A percentile compares a stretch with the other conserved stretches of the same genome.
Evolutionary conservation across 1,140 invertebrate species (phyloP).

Genomic region (Rhizoglyphus robini): DNA sequence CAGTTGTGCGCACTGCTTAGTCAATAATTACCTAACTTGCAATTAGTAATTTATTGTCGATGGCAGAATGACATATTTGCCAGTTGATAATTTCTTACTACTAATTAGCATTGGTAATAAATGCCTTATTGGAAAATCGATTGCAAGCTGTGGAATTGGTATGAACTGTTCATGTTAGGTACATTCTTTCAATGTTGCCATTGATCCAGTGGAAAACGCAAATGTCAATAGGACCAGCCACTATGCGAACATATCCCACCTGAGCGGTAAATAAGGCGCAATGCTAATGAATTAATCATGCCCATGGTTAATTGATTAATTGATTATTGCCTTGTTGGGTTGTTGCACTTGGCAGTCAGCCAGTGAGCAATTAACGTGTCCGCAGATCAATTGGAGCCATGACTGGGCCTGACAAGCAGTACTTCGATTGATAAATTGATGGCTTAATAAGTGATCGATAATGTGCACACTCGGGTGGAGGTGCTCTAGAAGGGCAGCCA

Average conservation of each 20-base stretch:
- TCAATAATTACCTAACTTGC: conserved; percentile 8
- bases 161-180: too few relatives aligned
- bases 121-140: background rate
- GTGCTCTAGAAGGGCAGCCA: too few relatives aligned
- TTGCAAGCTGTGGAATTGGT: background rate
- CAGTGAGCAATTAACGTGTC: background rate
- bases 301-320: background rate
- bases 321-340: conserved; percentile 4
- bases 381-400: background rate
- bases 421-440: background rate
- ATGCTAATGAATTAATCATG: conserved; percentile 10
- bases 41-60: conserved; percentile 15
- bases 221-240: background rate
- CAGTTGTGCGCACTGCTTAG: background rate
- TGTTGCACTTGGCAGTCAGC: too few relatives aligned
- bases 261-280: too few relatives aligned
- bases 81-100: background rate
- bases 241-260: too few relatives aligned
- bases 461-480: too few relatives aligned
- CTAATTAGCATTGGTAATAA: conserved; percentile 5
- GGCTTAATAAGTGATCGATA: background rate
- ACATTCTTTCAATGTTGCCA: too few relatives aligned
- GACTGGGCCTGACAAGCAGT: background rate
- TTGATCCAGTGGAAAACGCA: too few relatives aligned
- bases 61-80: background rate